Evolutionary conservation across 2,888 invertebrate genomes (phyloP).

Genomic region (Ectemnius continuus): DNA sequence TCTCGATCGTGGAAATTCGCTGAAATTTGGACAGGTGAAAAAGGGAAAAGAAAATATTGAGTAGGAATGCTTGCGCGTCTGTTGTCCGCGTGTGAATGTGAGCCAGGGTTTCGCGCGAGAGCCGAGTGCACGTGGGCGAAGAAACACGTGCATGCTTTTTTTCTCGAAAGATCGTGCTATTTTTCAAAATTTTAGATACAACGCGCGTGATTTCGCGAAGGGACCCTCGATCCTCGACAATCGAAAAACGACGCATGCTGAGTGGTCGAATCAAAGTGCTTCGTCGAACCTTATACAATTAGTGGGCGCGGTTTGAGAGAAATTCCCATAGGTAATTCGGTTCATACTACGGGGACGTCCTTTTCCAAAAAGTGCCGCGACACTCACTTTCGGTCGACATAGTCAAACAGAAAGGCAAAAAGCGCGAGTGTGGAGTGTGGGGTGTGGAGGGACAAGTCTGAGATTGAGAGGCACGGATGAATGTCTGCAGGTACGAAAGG

Average conservation of each 20-base stretch:
- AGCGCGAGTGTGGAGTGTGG: not conserved
- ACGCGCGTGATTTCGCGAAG: slow-evolving; percentile 62
- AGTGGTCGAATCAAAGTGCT: slow-evolving; percentile 25
- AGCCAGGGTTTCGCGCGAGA: slow-evolving; percentile 30
- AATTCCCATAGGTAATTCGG: slow-evolving; percentile 4
- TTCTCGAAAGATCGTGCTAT: slow-evolving; percentile 71
- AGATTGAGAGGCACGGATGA: not conserved
- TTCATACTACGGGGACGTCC: slow-evolving; percentile 7
- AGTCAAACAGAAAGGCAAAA: slow-evolving; percentile 1
- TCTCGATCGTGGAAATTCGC: slow-evolving; percentile 57
- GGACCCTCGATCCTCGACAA: slow-evolving; percentile 61
- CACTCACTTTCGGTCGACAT: slow-evolving; percentile 8
- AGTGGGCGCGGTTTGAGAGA: not conserved
- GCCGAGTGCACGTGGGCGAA: slow-evolving; percentile 31
- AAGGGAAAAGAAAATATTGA: slow-evolving; percentile 35
- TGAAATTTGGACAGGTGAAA: slow-evolving; percentile 54
- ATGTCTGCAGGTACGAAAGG: slow-evolving; percentile 36
- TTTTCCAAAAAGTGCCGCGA: slow-evolving; percentile 12
- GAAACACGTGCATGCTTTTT: slow-evolving; percentile 63
- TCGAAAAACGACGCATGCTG: slow-evolving; percentile 53
- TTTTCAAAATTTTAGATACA: slow-evolving; percentile 75
- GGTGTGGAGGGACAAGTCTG: not conserved
- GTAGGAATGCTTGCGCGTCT: slow-evolving; percentile 28
- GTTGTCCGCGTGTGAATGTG: slow-evolving; percentile 37
- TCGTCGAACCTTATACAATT: not conserved